A percentile compares a stretch with the other conserved stretches of the same genome.
These are phyloP conservation scores for Sitta carolinensis DNA, from an alignment of 2,797 vertebrate species.

Conservation along the genomic window DNA sequence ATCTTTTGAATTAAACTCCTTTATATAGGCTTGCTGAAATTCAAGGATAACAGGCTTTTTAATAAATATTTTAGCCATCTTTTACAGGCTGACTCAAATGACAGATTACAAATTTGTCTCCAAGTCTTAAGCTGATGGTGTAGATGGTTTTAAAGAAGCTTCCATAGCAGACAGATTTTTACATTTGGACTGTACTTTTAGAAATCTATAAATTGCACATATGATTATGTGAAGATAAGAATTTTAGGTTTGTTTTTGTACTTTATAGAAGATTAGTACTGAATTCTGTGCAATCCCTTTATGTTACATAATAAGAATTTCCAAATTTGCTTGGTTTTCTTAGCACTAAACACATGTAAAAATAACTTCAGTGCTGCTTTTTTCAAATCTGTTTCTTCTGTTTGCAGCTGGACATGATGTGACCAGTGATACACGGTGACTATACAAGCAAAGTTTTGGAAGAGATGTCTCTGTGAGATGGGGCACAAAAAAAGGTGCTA, in stretches of 20 bases:
- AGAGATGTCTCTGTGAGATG: not conserved
- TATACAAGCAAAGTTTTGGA: not conserved
- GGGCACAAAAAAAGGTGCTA: not conserved
- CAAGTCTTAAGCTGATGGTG: not conserved
- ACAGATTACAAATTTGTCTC: not conserved
- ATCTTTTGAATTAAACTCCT: conserved; percentile 31
- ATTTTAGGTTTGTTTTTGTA: not conserved
- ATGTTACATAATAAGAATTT: not conserved
- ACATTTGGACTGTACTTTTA: not conserved
- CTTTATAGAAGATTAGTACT: not conserved
- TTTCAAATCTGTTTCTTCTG: conserved; percentile 51
- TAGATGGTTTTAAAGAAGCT: not conserved
- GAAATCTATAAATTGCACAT: not conserved
- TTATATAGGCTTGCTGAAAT: not conserved
- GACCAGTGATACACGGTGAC: not conserved
- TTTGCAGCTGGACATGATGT: conserved; percentile 95
- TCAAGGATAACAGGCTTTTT: not conserved
- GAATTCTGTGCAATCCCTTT: not conserved
- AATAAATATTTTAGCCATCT: not conserved
- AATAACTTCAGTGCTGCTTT: not conserved
- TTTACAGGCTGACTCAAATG: not conserved
- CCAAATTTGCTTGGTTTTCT: not conserved
- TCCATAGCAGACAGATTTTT: not conserved
- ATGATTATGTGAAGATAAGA: not conserved
- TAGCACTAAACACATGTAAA: not conserved